Conservation (phyloP, 2,797 vertebrate species). For the Catamblyrhynchus diadema region DNA sequence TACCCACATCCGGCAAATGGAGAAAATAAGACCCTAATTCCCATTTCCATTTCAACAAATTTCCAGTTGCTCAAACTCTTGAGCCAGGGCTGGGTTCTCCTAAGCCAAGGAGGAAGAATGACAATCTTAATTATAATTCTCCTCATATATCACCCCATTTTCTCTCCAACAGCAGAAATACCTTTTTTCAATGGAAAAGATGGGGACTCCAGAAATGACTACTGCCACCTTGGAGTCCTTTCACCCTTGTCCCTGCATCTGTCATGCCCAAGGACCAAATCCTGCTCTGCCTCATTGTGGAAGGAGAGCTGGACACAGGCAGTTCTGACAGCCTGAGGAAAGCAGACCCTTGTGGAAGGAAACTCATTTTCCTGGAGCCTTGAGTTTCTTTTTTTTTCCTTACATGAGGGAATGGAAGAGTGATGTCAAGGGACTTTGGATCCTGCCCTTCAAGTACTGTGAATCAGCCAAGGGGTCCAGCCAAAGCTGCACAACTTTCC, state of each 20-base stretch:
- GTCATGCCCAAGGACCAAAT: neutral
- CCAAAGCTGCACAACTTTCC: neutral
- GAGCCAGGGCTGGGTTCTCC: accelerated
- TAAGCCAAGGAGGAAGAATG: neutral
- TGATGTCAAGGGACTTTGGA: neutral
- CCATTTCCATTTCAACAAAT: neutral
- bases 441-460: neutral
- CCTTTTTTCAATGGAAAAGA: neutral
- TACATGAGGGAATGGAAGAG: neutral
- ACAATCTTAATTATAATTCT: accelerated
- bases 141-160: accelerated
- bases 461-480: neutral
- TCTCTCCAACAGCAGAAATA: neutral
- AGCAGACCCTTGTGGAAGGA: neutral
- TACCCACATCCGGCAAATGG: neutral
- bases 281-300: accelerated
- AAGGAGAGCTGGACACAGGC: neutral
- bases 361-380: neutral
- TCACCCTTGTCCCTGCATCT: neutral
- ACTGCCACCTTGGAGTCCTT: neutral
- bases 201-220: neutral
- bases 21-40: neutral
- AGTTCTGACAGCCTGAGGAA: neutral
- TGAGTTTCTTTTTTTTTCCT: neutral
- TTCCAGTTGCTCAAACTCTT: neutral